Evolutionary conservation across 2,113 vertebrate species (phyloP), one percentile per base, ranked within the genome.

Genomic region (Colaptes auratus): DNA sequence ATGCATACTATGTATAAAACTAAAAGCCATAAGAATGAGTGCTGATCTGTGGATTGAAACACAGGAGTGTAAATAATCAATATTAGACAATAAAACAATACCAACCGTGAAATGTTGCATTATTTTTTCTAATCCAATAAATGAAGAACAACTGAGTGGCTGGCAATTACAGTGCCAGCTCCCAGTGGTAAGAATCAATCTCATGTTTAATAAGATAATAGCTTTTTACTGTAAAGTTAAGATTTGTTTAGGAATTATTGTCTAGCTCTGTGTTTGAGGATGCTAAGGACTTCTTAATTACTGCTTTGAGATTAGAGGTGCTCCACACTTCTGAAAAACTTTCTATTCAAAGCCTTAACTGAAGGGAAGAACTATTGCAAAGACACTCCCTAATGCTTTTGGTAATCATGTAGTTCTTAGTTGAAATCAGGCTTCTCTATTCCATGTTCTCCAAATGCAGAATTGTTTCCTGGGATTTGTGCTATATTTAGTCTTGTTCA

Each of bases 21-120:
- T 97, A 96, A 97, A 98, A 98, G 98, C 97, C 98, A 98, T 98
- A 98, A 92, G 93, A 97, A 96, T 97, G 97, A 97, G 85, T 98
- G 97, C 94, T 98, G 96, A 97, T 97, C 88, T 96, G 96, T 97
- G 97, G 96, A 95, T 93, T 97, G 96, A 95, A 96, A 97, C 96
- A 80, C 94, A 98, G 96, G 61, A 94, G 4, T 98, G 97, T 98
- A 98, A 96, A 98, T 98, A 98, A 97, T 98, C 97, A 97, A 95
- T 98, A 97, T 97, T 97, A 97, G 97, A 97, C 96, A 98, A 98
- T 98, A 98, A 98, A 98, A 97, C 90, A 94, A 88, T 98, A 97
- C 91, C 95, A 97, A 89, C 91, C 71, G 83, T 88, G 82, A 91
- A 96, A 93, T 90, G 88, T 96, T 96, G 95, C 85, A 80, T 92